phyloP scores from a whole-genome alignment of 1,140 invertebrate species.

The Hycleus cichorii region DNA sequence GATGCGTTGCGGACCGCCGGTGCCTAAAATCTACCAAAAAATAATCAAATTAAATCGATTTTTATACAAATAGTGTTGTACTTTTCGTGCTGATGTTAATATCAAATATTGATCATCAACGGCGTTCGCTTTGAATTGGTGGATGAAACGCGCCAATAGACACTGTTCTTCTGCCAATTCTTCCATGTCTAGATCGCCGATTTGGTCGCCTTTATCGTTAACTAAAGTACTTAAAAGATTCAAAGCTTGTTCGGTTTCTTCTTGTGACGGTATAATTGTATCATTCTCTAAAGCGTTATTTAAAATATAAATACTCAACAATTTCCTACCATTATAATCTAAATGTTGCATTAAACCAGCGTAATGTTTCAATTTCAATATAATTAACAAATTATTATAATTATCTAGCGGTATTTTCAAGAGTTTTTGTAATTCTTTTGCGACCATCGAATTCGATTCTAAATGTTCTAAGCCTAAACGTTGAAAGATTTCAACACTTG shows the following conservation, averaged over 20 bases:
- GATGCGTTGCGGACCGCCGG: constrained; percentile 80
- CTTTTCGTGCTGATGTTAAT: constrained; percentile 78
- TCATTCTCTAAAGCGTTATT: constrained; percentile 84
- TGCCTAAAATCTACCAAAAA: constrained; percentile 59
- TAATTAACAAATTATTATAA: constrained; percentile 86
- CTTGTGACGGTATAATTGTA: constrained; percentile 79
- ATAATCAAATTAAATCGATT: neutral
- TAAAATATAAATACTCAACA: constrained; percentile 80
- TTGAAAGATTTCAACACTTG: constrained; percentile 62
- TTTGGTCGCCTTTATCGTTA: constrained; percentile 75
- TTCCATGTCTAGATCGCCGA: constrained; percentile 72
- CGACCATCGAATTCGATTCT: constrained; percentile 74
- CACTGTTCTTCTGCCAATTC: constrained; percentile 97
- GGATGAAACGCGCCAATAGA: constrained; percentile 81
- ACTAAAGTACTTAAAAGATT: constrained; percentile 74
- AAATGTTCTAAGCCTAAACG: constrained; percentile 47
- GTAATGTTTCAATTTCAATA: constrained; percentile 79
- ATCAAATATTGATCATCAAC: constrained; percentile 93
- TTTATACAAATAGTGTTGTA: constrained; percentile 6
- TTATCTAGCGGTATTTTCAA: constrained; percentile 92
- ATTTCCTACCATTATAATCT: constrained; percentile 82
- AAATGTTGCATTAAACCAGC: constrained; percentile 79
- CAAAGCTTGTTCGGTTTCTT: constrained; percentile 51
- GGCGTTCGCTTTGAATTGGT: constrained; percentile 78
- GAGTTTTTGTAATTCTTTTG: constrained; percentile 85